phyloP scores from a whole-genome alignment of 2,113 vertebrate species.

The Laterallus jamaicensis region DNA sequence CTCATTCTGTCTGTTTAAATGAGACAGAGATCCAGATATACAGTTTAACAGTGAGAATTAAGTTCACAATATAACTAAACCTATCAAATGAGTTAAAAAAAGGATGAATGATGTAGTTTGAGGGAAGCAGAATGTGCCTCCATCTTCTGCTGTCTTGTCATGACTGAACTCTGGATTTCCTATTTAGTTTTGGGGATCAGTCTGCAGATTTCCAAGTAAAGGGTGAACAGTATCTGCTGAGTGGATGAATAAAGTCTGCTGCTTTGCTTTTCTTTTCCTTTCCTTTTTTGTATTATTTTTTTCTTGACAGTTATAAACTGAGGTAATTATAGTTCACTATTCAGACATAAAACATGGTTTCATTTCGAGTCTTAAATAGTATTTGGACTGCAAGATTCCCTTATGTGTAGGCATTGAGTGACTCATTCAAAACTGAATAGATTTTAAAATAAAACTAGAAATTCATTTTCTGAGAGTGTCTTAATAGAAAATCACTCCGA shows the following conservation, averaged over 20 bases:
- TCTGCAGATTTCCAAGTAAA: not conserved
- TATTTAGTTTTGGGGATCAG: not conserved
- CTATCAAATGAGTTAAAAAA: not conserved
- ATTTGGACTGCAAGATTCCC: conserved; percentile 53
- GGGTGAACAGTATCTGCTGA: not conserved
- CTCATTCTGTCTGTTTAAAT: not conserved
- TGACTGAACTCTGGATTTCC: not conserved
- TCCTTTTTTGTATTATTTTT: not conserved
- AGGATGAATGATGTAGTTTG: not conserved
- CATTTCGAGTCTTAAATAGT: conserved; percentile 47
- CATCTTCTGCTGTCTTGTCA: not conserved
- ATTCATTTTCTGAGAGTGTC: not conserved
- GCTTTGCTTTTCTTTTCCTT: not conserved
- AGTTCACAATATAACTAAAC: not conserved
- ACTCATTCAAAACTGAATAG: conserved; percentile 58
- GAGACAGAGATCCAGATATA: not conserved
- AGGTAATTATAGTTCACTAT: conserved; percentile 37
- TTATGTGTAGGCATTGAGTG: conserved; percentile 35
- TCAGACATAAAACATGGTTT: conserved; percentile 53
- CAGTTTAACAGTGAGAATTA: not conserved
- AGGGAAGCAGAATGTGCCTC: not conserved
- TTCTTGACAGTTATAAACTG: conserved; percentile 10
- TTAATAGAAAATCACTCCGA: conserved; percentile 1
- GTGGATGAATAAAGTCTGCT: not conserved
- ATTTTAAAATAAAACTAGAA: conserved; percentile 55